A percentile compares a stretch with the other conserved stretches of the same genome.
These are phyloP conservation scores for Xylocopa sonorina DNA, from an alignment of 1,140 invertebrate genomes.

Conservation along the genomic window DNA sequence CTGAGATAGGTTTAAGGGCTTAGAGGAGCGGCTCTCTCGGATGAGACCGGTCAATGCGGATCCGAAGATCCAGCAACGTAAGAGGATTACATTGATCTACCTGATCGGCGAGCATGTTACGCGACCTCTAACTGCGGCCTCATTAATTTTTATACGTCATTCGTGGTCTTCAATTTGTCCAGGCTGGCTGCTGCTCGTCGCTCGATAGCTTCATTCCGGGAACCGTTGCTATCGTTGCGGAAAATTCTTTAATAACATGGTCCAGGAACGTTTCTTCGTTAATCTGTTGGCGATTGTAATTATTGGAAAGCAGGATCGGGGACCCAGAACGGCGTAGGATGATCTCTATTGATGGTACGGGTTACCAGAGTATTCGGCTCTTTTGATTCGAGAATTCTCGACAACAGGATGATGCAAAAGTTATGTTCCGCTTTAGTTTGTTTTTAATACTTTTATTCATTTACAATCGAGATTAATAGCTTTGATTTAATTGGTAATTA, in stretches of 20 bases:
- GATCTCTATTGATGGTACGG: neutral
- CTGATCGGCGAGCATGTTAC: conserved; percentile 58
- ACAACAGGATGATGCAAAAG: too few relatives aligned
- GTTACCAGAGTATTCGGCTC: neutral
- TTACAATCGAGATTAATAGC: too few relatives aligned
- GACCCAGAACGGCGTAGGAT: neutral
- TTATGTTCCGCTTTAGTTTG: too few relatives aligned
- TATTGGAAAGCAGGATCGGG: neutral
- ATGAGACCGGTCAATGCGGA: conserved; percentile 60
- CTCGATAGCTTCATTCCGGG: conserved; percentile 34
- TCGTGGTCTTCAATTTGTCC: conserved; percentile 51
- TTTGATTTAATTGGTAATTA: too few relatives aligned
- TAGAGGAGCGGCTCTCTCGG: conserved; percentile 46
- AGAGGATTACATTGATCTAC: conserved; percentile 64
- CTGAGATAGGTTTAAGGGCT: conserved; percentile 67
- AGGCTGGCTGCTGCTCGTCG: too few relatives aligned
- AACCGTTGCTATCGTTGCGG: conserved; percentile 16
- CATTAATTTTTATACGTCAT: conserved; percentile 65
- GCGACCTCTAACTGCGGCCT: conserved; percentile 52
- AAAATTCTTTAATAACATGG: conserved; percentile 21
- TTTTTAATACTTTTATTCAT: too few relatives aligned
- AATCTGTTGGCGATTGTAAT: neutral
- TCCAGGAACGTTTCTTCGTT: too few relatives aligned
- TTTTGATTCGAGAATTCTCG: conserved; percentile 11
- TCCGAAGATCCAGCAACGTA: conserved; percentile 52